Evolutionary conservation across 2,888 invertebrate species (phyloP).

Genomic region (Cerastis rubricosa): DNA sequence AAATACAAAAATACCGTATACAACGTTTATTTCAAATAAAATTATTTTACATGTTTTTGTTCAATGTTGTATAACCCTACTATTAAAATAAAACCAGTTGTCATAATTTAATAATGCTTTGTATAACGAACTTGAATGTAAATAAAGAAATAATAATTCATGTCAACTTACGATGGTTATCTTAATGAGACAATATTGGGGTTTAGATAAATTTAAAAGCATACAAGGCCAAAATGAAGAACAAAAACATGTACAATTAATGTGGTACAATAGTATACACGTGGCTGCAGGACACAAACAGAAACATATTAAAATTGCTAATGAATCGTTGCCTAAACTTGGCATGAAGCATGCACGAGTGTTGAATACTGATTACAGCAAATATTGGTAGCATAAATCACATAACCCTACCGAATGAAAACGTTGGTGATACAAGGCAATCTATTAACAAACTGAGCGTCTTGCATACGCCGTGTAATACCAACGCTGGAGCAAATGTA

Average conservation of each 20-base stretch:
- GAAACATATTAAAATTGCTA: conserved; percentile 85
- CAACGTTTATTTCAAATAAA: conserved; percentile 57
- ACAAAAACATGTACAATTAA: conserved; percentile 57
- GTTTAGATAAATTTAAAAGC: conserved; percentile 62
- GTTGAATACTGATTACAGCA: conserved; percentile 80
- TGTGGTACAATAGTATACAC: conserved; percentile 73
- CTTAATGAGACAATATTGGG: conserved; percentile 62
- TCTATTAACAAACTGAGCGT: conserved; percentile 49
- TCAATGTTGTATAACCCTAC: conserved; percentile 23
- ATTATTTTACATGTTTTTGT: conserved; percentile 14
- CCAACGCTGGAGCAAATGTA: conserved; percentile 56
- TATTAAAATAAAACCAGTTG: conserved; percentile 10
- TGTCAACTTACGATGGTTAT: conserved; percentile 57
- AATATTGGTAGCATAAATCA: conserved; percentile 64
- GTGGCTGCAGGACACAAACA: conserved; percentile 79
- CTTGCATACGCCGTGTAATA: conserved; percentile 31
- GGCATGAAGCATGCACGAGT: conserved; percentile 78
- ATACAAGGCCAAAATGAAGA: conserved; percentile 57
- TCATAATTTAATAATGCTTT: conserved; percentile 10
- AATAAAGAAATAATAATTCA: conserved; percentile 44
- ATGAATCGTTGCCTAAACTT: conserved; percentile 85
- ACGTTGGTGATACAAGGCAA: conserved; percentile 51
- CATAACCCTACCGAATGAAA: conserved; percentile 62
- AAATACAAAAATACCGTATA: conserved; percentile 56
- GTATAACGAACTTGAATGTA: conserved; percentile 21